phyloP scores from a whole-genome alignment of 2,888 invertebrate species.

The Aproaerema taeniolella region DNA sequence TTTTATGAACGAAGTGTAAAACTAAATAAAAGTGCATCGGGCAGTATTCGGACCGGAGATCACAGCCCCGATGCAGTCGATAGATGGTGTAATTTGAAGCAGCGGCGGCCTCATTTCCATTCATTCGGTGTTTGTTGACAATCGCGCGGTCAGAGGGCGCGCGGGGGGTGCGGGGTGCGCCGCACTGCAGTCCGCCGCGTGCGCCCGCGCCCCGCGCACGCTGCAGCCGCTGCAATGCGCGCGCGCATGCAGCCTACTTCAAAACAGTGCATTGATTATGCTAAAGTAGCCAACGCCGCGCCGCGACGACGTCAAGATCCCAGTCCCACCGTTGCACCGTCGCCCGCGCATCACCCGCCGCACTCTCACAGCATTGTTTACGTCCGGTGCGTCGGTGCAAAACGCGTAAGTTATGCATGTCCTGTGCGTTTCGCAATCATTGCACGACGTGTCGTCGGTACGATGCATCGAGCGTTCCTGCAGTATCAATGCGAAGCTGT shows the following conservation, averaged over 20 bases:
- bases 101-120: constrained; percentile 55
- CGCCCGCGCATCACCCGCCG: constrained; percentile 26
- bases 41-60: constrained; percentile 8
- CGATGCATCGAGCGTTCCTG: no score
- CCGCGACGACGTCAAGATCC: no score
- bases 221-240: constrained; percentile 36
- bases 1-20: no score
- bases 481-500: no score
- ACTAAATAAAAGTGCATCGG: no score
- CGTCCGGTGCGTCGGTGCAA: constrained; percentile 42
- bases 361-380: constrained; percentile 46
- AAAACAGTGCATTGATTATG: background rate
- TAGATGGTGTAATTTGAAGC: constrained; percentile 33
- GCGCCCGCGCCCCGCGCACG: constrained; percentile 51
- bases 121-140: constrained; percentile 65
- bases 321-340: constrained; percentile 8
- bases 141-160: constrained; percentile 47
- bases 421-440: constrained; percentile 29
- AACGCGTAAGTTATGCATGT: constrained; percentile 68
- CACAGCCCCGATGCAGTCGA: constrained; percentile 30
- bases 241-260: constrained; percentile 36
- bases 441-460: constrained; percentile 31
- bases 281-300: constrained; percentile 2
- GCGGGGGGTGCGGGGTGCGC: constrained; percentile 28
- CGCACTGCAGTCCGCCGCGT: constrained; percentile 46